phyloP scores from a whole-genome alignment of 2,888 invertebrate species.

The Agrotis ipsilon region DNA sequence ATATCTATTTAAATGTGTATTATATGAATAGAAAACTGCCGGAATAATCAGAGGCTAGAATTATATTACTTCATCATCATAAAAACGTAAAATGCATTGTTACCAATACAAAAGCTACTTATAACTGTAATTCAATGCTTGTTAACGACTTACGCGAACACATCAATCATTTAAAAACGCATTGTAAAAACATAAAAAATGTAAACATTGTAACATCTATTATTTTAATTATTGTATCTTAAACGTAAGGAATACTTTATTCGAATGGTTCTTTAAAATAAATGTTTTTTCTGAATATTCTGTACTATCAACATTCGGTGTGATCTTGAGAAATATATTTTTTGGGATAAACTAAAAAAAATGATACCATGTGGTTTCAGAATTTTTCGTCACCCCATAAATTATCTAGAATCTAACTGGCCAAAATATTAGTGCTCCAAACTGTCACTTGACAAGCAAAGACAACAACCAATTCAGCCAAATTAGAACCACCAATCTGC shows the following conservation, averaged over 20 bases:
- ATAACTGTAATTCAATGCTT: slow-evolving; percentile 17
- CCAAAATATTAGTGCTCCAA: no score
- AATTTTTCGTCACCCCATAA: no score
- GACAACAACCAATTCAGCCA: slow-evolving; percentile 39
- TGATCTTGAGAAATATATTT: no score
- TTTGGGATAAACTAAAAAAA: no score
- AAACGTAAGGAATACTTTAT: background rate
- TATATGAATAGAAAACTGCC: background rate
- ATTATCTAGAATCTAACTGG: no score
- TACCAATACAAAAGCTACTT: slow-evolving; percentile 13
- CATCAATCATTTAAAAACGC: slow-evolving; percentile 9
- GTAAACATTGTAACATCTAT: background rate
- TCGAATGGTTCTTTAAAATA: no score
- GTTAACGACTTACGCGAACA: slow-evolving; percentile 20
- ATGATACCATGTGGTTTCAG: no score
- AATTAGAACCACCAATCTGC: slow-evolving; percentile 47
- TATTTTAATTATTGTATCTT: background rate
- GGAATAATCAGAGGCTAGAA: background rate
- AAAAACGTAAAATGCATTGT: slow-evolving; percentile 8
- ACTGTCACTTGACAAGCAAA: slow-evolving; percentile 27
- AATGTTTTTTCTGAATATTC: no score
- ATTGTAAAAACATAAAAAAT: slow-evolving; percentile 10
- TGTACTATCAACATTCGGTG: background rate
- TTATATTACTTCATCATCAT: slow-evolving; percentile 8
- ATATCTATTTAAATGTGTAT: background rate